These are phyloP conservation scores for Acanthis flammea DNA, from an alignment of 2,797 vertebrate genomes.

Conservation along the genomic window DNA sequence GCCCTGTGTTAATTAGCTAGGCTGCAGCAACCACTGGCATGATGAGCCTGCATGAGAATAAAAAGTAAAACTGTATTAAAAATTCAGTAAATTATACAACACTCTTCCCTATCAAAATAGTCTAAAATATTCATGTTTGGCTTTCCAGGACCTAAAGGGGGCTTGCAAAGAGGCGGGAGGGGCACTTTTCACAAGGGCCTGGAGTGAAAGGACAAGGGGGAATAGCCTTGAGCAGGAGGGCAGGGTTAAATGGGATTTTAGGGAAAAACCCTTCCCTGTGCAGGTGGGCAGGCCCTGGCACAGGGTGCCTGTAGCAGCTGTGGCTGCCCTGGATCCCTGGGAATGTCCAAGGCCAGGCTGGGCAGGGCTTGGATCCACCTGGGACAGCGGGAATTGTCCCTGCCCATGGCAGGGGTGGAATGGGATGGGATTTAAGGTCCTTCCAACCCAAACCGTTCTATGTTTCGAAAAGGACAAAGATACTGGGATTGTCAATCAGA, in stretches of 20 bases:
- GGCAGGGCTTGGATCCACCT: not conserved
- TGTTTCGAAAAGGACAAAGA: not conserved
- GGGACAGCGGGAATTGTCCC: rapidly evolving
- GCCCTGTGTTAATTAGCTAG: constrained; percentile 14
- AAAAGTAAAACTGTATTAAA: constrained; percentile 6
- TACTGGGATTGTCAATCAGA: too few relatives aligned
- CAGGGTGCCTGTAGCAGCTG: not conserved
- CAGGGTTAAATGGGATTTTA: not conserved
- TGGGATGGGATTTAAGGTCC: rapidly evolving
- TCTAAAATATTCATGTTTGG: not conserved
- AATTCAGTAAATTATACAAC: constrained; percentile 28
- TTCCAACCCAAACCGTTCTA: not conserved
- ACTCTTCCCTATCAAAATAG: not conserved
- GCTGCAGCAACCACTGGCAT: not conserved
- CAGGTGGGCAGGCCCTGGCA: not conserved
- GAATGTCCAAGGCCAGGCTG: rapidly evolving
- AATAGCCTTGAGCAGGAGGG: not conserved
- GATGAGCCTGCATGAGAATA: not conserved
- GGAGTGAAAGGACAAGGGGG: not conserved
- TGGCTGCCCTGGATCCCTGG: not conserved
- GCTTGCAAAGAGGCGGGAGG: not conserved
- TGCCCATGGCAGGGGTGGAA: not conserved
- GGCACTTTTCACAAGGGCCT: not conserved
- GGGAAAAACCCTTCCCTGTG: not conserved
- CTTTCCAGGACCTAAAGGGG: not conserved